Evolutionary conservation across 2,888 invertebrate species (phyloP).

Genomic region (Augochlorella aurata): DNA sequence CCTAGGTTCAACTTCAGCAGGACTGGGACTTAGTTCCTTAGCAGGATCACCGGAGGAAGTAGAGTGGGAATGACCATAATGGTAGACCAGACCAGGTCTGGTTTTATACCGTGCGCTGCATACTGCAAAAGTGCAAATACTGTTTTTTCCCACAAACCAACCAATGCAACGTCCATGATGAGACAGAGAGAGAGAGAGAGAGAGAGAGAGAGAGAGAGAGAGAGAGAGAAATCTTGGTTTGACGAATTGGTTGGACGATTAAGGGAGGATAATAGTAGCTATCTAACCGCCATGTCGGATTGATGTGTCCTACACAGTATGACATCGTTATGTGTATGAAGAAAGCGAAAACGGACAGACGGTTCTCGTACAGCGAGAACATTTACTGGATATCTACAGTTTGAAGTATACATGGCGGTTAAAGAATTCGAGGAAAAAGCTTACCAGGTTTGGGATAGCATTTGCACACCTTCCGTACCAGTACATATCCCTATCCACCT

Average conservation of each 20-base stretch:
- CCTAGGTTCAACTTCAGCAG: conserved; percentile 82
- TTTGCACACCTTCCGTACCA: conserved; percentile 80
- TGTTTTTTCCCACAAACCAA: conserved; percentile 81
- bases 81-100: conserved; percentile 96
- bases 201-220: conserved; percentile 58
- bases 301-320: neutral
- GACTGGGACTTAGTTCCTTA: conserved; percentile 82
- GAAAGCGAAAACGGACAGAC: neutral
- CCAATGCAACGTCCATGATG: conserved; percentile 78
- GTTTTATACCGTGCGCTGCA: conserved; percentile 99
- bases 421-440: conserved; percentile 60
- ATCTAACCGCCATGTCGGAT: conserved; percentile 47
- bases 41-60: conserved; percentile 82
- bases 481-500: conserved; percentile 80
- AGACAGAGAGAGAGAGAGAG: conserved; percentile 58
- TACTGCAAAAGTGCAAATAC: conserved; percentile 86
- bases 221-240: conserved; percentile 68
- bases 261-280: conserved; percentile 43
- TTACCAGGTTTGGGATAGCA: conserved; percentile 72
- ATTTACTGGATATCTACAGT: conserved; percentile 9
- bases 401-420: conserved; percentile 45
- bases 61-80: conserved; percentile 95
- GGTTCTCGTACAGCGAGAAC: neutral
- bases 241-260: conserved; percentile 59
- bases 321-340: neutral